These are phyloP conservation scores for Gavia stellata DNA, from an alignment of 2,113 vertebrate genomes.

Conservation along the genomic window DNA sequence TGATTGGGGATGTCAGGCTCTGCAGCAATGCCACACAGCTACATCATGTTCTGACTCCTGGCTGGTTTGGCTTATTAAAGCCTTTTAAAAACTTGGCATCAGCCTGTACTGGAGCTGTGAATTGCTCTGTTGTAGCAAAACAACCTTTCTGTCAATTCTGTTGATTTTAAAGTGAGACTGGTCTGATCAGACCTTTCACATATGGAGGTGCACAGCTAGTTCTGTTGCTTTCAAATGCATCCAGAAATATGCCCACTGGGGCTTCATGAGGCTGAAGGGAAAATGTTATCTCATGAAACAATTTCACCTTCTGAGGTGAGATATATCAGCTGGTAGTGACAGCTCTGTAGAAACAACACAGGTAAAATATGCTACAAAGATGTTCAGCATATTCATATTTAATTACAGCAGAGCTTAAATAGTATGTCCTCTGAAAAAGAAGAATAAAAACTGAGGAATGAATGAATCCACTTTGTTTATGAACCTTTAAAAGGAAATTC, in stretches of 20 bases:
- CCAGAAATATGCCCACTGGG: constrained; percentile 16
- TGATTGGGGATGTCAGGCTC: constrained; percentile 1
- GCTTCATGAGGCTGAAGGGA: not conserved
- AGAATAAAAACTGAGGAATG: not conserved
- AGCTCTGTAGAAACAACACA: not conserved
- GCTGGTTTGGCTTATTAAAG: constrained; percentile 9
- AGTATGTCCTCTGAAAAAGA: not conserved
- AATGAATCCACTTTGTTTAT: not conserved
- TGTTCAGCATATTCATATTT: not conserved
- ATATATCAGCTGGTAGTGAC: not conserved
- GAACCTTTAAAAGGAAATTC: not conserved
- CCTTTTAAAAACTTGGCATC: constrained; percentile 34
- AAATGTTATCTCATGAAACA: constrained; percentile 11
- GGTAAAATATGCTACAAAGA: not conserved
- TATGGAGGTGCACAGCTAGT: constrained; percentile 10
- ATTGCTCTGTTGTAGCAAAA: not conserved
- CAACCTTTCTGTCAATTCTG: constrained; percentile 21
- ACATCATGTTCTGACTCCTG: constrained; percentile 20
- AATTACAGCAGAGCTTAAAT: not conserved
- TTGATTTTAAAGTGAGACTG: constrained; percentile 2
- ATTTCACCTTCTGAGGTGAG: constrained; percentile 8
- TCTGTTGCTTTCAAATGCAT: constrained; percentile 11
- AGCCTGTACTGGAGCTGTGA: not conserved
- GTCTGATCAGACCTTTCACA: constrained; percentile 34
- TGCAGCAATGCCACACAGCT: not conserved